Evolutionary conservation across 2,797 vertebrate species (phyloP).

Genomic region (Crenuchus spilurus): DNA sequence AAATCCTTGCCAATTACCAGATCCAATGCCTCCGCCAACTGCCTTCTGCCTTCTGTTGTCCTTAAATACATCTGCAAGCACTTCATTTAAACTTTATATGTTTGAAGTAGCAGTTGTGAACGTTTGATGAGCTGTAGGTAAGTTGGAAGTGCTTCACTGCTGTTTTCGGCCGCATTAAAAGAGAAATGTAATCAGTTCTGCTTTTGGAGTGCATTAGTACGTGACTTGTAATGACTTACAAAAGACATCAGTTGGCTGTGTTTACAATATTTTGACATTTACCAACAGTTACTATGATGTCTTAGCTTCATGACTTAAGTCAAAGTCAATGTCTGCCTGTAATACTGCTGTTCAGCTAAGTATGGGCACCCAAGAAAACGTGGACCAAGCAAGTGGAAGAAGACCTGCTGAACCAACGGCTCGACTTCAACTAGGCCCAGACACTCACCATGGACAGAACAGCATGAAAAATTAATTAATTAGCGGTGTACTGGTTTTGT

Average conservation of each 20-base stretch:
- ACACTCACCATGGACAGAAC: too few relatives aligned
- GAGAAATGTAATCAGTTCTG: constrained; percentile 25
- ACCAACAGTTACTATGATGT: neutral
- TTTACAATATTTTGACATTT: neutral
- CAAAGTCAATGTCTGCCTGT: neutral
- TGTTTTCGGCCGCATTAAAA: constrained; percentile 54
- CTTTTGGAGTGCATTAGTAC: constrained; percentile 14
- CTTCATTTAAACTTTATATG: constrained; percentile 71
- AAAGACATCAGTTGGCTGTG: constrained; percentile 18
- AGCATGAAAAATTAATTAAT: too few relatives aligned
- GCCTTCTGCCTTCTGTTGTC: constrained; percentile 57
- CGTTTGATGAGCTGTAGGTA: constrained; percentile 70
- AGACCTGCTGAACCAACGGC: too few relatives aligned
- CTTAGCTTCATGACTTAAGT: neutral
- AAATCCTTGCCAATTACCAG: constrained; percentile 61
- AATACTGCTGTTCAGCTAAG: neutral
- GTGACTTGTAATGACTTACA: constrained; percentile 3
- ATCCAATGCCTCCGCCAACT: constrained; percentile 21
- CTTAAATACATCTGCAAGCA: constrained; percentile 74
- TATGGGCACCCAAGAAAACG: too few relatives aligned
- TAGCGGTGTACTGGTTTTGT: too few relatives aligned
- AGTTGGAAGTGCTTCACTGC: constrained; percentile 70
- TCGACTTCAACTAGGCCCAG: too few relatives aligned
- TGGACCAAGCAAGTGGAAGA: too few relatives aligned
- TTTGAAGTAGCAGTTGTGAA: constrained; percentile 70